These are phyloP conservation scores for Larimichthys polyactis DNA, from an alignment of 2,113 vertebrate genomes.

Conservation along the genomic window DNA sequence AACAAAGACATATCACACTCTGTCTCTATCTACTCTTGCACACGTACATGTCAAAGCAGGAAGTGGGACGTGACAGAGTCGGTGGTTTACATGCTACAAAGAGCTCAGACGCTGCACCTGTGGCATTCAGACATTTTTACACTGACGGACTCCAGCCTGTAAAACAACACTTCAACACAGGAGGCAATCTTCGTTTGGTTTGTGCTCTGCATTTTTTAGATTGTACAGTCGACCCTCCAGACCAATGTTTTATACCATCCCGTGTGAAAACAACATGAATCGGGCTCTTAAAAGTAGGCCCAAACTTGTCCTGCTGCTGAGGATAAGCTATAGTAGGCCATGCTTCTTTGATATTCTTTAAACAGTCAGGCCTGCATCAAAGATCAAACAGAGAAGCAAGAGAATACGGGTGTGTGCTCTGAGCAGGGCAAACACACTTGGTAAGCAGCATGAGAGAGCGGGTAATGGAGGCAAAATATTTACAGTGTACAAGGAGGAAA, in stretches of 20 bases:
- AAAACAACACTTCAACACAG: neutral
- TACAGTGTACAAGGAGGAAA: conserved; percentile 71
- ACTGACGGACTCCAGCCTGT: neutral
- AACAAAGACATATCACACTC: neutral
- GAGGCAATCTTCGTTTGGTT: neutral
- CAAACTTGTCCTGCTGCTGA: conserved; percentile 39
- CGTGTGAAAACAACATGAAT: conserved; percentile 43
- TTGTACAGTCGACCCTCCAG: neutral
- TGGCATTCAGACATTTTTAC: neutral
- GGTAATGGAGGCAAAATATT: conserved; percentile 76
- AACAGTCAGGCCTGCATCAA: conserved; percentile 55
- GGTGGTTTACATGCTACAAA: neutral
- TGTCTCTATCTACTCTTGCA: neutral
- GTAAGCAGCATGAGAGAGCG: conserved; percentile 67
- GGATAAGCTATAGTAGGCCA: conserved; percentile 34
- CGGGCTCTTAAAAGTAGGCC: conserved; percentile 30
- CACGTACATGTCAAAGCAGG: neutral
- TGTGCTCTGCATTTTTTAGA: neutral
- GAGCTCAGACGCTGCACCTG: neutral
- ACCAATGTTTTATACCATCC: neutral
- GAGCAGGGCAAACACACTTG: conserved; percentile 56
- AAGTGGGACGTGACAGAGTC: neutral
- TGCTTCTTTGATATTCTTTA: conserved; percentile 44
- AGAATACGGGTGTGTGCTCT: conserved; percentile 39
- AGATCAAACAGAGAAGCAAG: conserved; percentile 66